phyloP scores from a whole-genome alignment of 2,113 vertebrate species.

The Porphyrio hochstetteri region DNA sequence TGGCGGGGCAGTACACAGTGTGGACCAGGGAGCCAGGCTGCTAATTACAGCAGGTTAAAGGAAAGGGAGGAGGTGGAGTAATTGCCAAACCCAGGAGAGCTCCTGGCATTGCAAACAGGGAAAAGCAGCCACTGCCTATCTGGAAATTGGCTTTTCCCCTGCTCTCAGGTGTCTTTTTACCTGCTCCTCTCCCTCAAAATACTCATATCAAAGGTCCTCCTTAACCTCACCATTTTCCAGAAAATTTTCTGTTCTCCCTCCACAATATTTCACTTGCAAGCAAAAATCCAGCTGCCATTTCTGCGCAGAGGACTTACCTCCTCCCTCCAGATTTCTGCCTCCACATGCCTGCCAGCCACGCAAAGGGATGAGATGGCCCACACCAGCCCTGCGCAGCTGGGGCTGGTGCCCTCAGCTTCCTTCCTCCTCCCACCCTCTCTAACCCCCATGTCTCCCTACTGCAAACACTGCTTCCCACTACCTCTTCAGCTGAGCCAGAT shows the following conservation, averaged over 20 bases:
- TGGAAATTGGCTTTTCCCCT: fast-evolving
- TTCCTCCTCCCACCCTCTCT: background rate
- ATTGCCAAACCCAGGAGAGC: background rate
- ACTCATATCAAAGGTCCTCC: background rate
- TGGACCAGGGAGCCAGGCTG: background rate
- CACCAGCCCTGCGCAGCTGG: fast-evolving
- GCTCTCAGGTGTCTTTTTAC: background rate
- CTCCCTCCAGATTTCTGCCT: too few relatives aligned
- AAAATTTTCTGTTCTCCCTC: background rate
- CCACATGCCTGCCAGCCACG: fast-evolving
- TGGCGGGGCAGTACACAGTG: fast-evolving
- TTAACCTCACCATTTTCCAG: fast-evolving
- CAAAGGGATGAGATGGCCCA: too few relatives aligned
- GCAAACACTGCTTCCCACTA: fast-evolving
- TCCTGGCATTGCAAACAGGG: fast-evolving
- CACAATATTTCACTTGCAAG: background rate
- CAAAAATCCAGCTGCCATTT: background rate
- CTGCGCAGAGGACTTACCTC: too few relatives aligned
- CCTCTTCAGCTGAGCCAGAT: background rate
- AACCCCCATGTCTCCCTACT: background rate
- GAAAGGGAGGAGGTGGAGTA: background rate
- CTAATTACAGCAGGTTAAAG: background rate
- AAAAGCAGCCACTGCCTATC: background rate
- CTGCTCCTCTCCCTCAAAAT: background rate
- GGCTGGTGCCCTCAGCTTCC: background rate